Evolutionary conservation across 2,797 vertebrate species (phyloP).

Genomic region (Acomys russatus): DNA sequence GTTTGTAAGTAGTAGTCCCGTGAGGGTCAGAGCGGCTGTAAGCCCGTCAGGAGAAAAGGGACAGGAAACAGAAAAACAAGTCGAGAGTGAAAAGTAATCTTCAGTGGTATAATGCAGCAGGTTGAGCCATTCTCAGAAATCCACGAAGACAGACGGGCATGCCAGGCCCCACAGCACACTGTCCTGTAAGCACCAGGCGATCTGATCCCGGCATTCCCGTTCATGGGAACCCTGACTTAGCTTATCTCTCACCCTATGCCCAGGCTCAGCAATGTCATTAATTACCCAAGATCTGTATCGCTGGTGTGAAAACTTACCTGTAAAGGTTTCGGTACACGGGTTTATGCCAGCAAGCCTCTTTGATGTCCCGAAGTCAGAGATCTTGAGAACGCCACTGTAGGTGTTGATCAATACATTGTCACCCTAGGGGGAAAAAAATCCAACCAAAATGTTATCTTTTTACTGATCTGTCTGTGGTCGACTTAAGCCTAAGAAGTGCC

Average conservation of each 20-base stretch:
- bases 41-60: constrained; percentile 49
- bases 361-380: constrained; percentile 99
- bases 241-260: constrained; percentile 37
- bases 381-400: constrained; percentile 99
- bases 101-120: background rate
- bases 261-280: constrained; percentile 57
- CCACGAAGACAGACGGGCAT: background rate
- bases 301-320: constrained; percentile 90
- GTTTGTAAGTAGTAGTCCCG: background rate
- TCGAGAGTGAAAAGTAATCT: constrained; percentile 19
- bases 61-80: constrained; percentile 36
- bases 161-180: background rate
- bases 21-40: background rate
- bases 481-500: constrained; percentile 44
- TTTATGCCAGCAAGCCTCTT: constrained; percentile 99
- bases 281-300: constrained; percentile 65
- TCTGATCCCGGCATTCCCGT: background rate
- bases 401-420: constrained; percentile 99
- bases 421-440: constrained; percentile 91
- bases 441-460: constrained; percentile 51
- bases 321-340: constrained; percentile 99
- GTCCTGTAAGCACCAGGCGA: background rate
- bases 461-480: background rate
- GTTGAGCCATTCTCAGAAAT: constrained; percentile 27
- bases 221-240: constrained; percentile 10